Evolutionary conservation across 1,140 invertebrate species (phyloP).

Genomic region (Drosophila bocki): DNA sequence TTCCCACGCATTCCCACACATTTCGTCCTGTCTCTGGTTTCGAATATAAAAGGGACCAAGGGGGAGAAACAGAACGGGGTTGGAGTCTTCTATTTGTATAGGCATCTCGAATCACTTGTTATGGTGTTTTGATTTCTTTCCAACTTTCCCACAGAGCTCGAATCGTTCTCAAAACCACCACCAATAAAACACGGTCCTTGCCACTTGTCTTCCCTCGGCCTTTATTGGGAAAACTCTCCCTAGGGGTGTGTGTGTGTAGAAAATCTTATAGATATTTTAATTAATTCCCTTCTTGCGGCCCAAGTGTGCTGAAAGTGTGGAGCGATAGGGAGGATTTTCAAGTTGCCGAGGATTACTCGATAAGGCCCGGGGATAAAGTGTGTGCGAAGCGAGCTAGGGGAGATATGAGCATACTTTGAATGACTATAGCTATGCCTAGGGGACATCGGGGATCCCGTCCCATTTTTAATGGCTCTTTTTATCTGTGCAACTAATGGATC

Average conservation of each 20-base stretch:
- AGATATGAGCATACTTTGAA: constrained; percentile 38
- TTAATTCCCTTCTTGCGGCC: constrained; percentile 53
- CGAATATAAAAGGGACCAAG: constrained; percentile 7
- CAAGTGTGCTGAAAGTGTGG: constrained; percentile 46
- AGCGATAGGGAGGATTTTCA: constrained; percentile 34
- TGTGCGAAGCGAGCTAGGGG: constrained; percentile 57
- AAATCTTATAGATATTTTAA: constrained; percentile 72
- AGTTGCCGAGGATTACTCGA: constrained; percentile 24
- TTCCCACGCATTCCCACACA: constrained; percentile 75
- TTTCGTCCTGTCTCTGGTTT: constrained; percentile 66
- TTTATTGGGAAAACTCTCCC: constrained; percentile 52
- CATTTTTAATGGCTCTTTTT: constrained; percentile 40
- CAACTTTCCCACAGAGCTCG: constrained; percentile 76
- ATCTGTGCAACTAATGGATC: constrained; percentile 58
- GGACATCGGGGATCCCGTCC: constrained; percentile 10
- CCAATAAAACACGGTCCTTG: constrained; percentile 59
- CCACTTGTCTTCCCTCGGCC: constrained; percentile 64
- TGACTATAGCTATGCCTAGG: constrained; percentile 13
- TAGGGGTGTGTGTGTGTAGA: constrained; percentile 14
- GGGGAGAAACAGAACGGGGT: constrained; percentile 11
- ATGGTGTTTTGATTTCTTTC: constrained; percentile 73
- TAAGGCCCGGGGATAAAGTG: constrained; percentile 59
- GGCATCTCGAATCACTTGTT: constrained; percentile 77
- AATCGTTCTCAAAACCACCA: constrained; percentile 33
- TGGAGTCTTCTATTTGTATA: constrained; percentile 59